A percentile compares a stretch with the other conserved stretches of the same genome.
phyloP scores from a whole-genome alignment of 2,797 vertebrate genomes.

The Parauchenoglanis punctatus region DNA sequence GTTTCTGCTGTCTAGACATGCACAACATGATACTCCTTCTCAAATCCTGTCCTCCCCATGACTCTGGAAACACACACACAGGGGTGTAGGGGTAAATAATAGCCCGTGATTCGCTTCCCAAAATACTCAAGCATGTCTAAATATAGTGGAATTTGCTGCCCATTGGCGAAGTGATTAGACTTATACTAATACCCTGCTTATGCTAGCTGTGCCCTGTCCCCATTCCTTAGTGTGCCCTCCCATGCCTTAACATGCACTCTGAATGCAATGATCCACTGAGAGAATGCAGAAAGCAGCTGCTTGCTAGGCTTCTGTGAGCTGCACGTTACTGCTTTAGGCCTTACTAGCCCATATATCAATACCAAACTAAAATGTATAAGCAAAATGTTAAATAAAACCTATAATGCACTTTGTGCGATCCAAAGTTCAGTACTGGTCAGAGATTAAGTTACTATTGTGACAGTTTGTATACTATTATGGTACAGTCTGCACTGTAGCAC shows the following conservation, averaged over 20 bases:
- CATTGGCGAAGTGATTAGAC: constrained; percentile 58
- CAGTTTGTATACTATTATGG: neutral
- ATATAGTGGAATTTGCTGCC: constrained; percentile 66
- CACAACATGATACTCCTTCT: constrained; percentile 45
- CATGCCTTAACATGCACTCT: constrained; percentile 31
- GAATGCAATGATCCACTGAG: constrained; percentile 18
- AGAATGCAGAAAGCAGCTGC: constrained; percentile 36
- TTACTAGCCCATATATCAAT: neutral
- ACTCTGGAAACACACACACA: constrained; percentile 42
- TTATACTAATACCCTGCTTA: constrained; percentile 59
- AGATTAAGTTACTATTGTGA: neutral
- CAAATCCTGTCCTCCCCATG: constrained; percentile 36
- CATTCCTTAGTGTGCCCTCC: constrained; percentile 62
- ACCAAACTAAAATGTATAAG: neutral
- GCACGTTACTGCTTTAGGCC: neutral
- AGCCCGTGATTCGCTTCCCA: constrained; percentile 37
- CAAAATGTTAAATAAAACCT: neutral
- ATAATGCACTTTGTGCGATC: neutral
- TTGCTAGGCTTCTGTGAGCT: constrained; percentile 39
- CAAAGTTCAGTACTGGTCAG: neutral
- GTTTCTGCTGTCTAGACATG: constrained; percentile 52
- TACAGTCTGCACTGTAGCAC: neutral
- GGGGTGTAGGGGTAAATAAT: constrained; percentile 41
- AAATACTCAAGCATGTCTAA: constrained; percentile 65
- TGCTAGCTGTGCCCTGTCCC: constrained; percentile 65